Base-by-base conservation (phyloP, 2,113 vertebrate species). In the Oceanites oceanicus region DNA sequence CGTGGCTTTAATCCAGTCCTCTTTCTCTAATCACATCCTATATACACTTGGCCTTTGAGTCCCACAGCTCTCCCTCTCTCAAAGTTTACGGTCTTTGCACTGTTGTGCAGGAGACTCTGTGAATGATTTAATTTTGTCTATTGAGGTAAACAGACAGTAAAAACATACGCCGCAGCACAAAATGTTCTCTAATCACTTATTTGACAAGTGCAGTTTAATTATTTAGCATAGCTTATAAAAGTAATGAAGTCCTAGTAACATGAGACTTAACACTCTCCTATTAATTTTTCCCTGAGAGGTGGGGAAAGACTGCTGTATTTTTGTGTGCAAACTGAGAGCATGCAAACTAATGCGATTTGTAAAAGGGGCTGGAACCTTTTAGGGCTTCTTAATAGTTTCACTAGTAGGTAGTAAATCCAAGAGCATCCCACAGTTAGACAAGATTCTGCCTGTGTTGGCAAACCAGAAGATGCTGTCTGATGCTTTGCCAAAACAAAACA, bases 401-500 rank as follows among this genome's bases (percentile, higher is more conserved):
- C 72, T 97, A 86, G 92, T 88, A 88, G 86, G 52, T 93, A 72
- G 76, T 83, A 73, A 96, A 96, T 88, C 63, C 88, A 94, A 94
- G 93, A 94, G 90, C 76, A 96, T 96, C 96, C 65, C 65, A 82
- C 86, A 87, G 77, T 77, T 88, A 94, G 94, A 95, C 94, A 97
- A 97, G 92, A 94, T 93, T 83, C 86, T 96, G 94, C 88, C 63
- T 97, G 75, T 93, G 86, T 75, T 96, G 90, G 92, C 86, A 95
- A 85, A 93, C 72, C 87, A 95, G 88, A 94, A 92, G 82, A 68
- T 89, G 80, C 71, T 1, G 77, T 95, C 66, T 96, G 92, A 97
- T 97, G 82, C 90, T 82, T 88, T 96, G 94, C 92, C 96, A 96
- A 96, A 95, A 90, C 77, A 96, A 95, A 96, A 88, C 66, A 78